Evolutionary conservation across 2,113 vertebrate genomes (phyloP), one percentile per base, ranked within the genome.

Genomic region (Pollimyrus isidori): DNA sequence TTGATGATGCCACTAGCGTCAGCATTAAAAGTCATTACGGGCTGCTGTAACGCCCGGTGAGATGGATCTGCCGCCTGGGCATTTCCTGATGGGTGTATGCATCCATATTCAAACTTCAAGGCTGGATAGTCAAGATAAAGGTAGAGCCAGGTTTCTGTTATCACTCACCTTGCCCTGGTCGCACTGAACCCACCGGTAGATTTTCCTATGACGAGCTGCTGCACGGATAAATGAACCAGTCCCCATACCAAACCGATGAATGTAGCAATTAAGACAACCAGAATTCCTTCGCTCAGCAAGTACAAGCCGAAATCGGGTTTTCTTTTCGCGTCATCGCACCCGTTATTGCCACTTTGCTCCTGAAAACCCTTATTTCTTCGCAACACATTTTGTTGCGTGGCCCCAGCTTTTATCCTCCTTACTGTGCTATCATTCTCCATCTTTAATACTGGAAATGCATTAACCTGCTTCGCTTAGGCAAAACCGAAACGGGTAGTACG

Each of bases 341-440:
- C 93, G 87, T 94, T 94, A 7, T 92, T 90, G 86, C 80, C 94
- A 50, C 90, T 91, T 56, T 87, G 89, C 56, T 76, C 52, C 56
- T 26, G 69, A 9, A 76, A 15, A 53, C 87, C 90, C 13, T 90
- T 90, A 86, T 52, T 90, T 2, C 87, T 90, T 19, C 87, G 83
- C 19, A 89, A 87, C 2, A 6, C 69, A 49, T 92, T 92, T 7
- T 88, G 92, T 9, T 90, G 90, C 4, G 90, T 89, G 80, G 89
- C 92, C 15, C 89, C 87, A 19, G 92, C 5, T 92, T 95, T 95
- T 90, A 94, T 89, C 92, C 96, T 94, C 90, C 96, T 91, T 88
- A 96, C 86, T 9, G 95, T 89, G 85, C 93, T 95, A 90, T 95
- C 96, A 89, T 92, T 94, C 91, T 96, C 96, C 96, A 96, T 96